Percentiles rank a stretch among this genome's conserved stretches.
Evolutionary conservation across 2,888 invertebrate genomes (phyloP).

Genomic region (Crematogaster levior): DNA sequence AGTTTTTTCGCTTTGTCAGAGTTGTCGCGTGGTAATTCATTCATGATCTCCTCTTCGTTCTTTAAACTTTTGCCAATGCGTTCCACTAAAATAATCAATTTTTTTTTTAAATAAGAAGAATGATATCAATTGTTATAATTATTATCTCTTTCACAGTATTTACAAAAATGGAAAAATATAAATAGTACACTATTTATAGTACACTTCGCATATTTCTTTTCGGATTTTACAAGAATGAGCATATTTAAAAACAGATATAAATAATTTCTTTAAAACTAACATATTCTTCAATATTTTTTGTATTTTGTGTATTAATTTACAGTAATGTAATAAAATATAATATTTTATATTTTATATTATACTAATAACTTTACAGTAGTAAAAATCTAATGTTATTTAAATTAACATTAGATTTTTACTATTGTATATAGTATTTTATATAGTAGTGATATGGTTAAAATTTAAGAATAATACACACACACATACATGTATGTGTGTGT

Average conservation of each 20-base stretch:
- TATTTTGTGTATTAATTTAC: slow-evolving; percentile 1
- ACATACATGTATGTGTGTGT: no score
- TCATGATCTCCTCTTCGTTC: slow-evolving; percentile 86
- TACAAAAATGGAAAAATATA: background rate
- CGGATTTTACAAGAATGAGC: background rate
- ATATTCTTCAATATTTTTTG: background rate
- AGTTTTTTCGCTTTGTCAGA: slow-evolving; percentile 87
- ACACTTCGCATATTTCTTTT: background rate
- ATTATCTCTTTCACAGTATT: background rate
- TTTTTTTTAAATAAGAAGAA: background rate
- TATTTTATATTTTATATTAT: slow-evolving; percentile 3
- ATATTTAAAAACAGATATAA: background rate
- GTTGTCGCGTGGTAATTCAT: slow-evolving; percentile 86
- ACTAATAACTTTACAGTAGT: background rate
- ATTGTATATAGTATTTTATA: no score
- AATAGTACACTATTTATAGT: background rate
- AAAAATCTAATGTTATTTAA: slow-evolving; percentile 34
- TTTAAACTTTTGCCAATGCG: slow-evolving; percentile 79
- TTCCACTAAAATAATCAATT: slow-evolving; percentile 64
- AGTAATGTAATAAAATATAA: background rate
- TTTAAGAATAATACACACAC: background rate
- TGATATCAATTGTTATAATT: background rate
- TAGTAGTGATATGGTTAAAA: background rate
- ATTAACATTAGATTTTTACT: no score
- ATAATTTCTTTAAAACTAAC: background rate